A percentile compares a stretch with the other conserved stretches of the same genome.
phyloP scores from a whole-genome alignment of 1,140 invertebrate genomes.

The Agraylea sexmaculata region DNA sequence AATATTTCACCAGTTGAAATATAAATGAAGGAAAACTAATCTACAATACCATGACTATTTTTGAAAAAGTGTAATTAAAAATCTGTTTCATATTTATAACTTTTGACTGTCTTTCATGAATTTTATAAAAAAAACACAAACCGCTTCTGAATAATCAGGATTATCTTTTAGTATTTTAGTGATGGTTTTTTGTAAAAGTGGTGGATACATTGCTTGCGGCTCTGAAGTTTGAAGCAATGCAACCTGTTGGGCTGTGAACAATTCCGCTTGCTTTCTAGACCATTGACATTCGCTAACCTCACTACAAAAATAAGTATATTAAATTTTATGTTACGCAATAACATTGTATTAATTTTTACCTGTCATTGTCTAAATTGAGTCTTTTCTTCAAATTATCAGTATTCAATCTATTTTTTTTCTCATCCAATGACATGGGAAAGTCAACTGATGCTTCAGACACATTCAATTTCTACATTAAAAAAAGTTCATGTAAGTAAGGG shows the following conservation, averaged over 20 bases:
- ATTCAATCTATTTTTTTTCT: conserved; percentile 11
- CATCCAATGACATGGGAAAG: conserved; percentile 12
- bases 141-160: conserved; percentile 72
- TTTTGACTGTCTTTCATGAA: not conserved
- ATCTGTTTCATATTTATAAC: not conserved
- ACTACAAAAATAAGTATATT: conserved; percentile 20
- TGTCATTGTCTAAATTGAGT: conserved; percentile 34
- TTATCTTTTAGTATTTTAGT: conserved; percentile 65
- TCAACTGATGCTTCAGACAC: conserved; percentile 12
- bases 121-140: conserved; percentile 32
- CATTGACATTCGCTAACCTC: conserved; percentile 48
- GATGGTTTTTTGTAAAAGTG: conserved; percentile 62
- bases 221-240: conserved; percentile 70
- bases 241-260: conserved; percentile 77
- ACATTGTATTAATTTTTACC: conserved; percentile 24
- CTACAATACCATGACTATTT: conserved; percentile 2
- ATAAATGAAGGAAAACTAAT: conserved; percentile 7
- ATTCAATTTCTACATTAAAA: conserved; percentile 22
- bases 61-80: not conserved
- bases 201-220: conserved; percentile 60
- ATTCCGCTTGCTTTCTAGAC: conserved; percentile 76
- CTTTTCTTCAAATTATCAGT: conserved; percentile 30
- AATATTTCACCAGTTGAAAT: conserved; percentile 10
- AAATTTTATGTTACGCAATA: conserved; percentile 22
- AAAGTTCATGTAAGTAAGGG: no score